Evolutionary conservation across 1,140 invertebrate genomes (phyloP).

Genomic region (Drosophila leontia): DNA sequence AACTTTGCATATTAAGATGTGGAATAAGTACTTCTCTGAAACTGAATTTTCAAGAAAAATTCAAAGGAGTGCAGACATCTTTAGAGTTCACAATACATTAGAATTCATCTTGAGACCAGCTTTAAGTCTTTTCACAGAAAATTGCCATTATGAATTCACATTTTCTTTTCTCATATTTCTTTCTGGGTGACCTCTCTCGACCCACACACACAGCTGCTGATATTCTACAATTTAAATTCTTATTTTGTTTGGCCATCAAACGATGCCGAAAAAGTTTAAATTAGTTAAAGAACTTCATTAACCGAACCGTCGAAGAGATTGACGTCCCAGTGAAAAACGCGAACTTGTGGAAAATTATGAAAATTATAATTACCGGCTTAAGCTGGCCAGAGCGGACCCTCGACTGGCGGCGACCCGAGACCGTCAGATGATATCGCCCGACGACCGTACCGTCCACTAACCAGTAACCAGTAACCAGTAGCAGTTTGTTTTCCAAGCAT

Average conservation of each 20-base stretch:
- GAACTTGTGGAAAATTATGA: conserved; percentile 67
- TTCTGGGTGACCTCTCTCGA: conserved; percentile 2
- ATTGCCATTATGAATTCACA: conserved; percentile 19
- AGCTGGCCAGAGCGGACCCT: conserved; percentile 26
- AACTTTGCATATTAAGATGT: not conserved
- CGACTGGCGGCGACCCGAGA: conserved; percentile 12
- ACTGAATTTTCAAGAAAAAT: no score
- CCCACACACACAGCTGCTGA: conserved; percentile 36
- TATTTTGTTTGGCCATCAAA: conserved; percentile 49
- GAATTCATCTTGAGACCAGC: not conserved
- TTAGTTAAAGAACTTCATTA: conserved; percentile 75
- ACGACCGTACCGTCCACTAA: conserved; percentile 5
- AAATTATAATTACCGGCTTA: conserved; percentile 78
- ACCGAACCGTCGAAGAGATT: conserved; percentile 49
- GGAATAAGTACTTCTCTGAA: not conserved
- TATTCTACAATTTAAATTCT: conserved; percentile 34
- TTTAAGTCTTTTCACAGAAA: conserved; percentile 14
- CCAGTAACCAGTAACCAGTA: conserved; percentile 44
- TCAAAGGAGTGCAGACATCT: not conserved
- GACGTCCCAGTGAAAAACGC: conserved; percentile 42
- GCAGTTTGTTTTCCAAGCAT: conserved; percentile 54
- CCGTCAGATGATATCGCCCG: conserved; percentile 35
- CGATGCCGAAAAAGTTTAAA: conserved; percentile 73
- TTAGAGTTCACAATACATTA: not conserved
- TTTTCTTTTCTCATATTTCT: conserved; percentile 9